Percentiles rank a stretch among this genome's conserved stretches.
These are phyloP conservation scores for Rhynchonycteris naso DNA, from an alignment of 2,797 vertebrate genomes.

Conservation along the genomic window DNA sequence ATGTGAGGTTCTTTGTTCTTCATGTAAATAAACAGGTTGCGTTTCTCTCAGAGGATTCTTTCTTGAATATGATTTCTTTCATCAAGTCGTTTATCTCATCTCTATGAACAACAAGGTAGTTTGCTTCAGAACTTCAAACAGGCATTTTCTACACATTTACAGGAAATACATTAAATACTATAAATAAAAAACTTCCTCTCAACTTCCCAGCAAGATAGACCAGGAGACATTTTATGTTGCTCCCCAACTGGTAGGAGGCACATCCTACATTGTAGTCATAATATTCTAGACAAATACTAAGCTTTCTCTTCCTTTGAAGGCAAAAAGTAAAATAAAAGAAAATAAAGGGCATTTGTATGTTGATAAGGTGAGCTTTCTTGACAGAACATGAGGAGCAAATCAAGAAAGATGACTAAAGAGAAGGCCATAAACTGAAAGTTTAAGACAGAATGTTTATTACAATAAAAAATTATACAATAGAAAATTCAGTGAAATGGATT, in stretches of 20 bases:
- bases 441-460: neutral
- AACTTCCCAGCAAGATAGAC: conserved; percentile 65
- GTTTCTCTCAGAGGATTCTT: conserved; percentile 81
- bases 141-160: conserved; percentile 84
- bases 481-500: neutral
- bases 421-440: neutral
- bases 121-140: conserved; percentile 86
- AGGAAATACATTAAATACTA: conserved; percentile 83
- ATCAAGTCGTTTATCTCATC: conserved; percentile 85
- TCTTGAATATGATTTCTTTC: conserved; percentile 85
- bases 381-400: neutral
- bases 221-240: conserved; percentile 36
- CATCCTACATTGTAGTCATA: conserved; percentile 59
- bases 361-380: neutral
- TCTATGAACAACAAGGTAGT: conserved; percentile 84
- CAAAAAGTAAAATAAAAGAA: neutral
- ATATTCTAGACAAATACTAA: conserved; percentile 44
- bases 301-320: neutral
- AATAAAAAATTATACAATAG: neutral
- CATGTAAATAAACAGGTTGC: conserved; percentile 84
- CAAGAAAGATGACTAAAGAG: neutral
- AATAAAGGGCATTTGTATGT: neutral
- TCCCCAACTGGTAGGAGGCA: conserved; percentile 12
- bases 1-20: conserved; percentile 85
- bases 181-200: conserved; percentile 81